Conservation (phyloP, 2,888 invertebrate genomes). For the Spatulosminthurus flaviceps region DNA sequence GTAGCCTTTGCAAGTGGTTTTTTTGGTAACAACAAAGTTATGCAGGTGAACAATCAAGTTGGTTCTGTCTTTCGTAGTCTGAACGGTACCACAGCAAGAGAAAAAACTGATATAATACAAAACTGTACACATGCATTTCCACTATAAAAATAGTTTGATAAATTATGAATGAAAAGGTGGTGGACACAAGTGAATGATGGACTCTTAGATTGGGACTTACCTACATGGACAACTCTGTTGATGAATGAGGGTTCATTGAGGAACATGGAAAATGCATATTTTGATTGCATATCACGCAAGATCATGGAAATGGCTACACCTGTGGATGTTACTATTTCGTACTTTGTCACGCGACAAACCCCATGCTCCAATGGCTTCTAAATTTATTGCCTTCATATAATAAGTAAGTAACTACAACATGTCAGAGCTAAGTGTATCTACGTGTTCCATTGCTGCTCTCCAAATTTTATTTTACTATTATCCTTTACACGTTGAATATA, state of each 20-base stretch:
- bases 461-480: too few species aligned
- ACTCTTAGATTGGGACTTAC: not conserved
- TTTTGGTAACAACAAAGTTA: too few species aligned
- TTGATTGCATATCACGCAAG: slow-evolving; percentile 34
- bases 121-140: too few species aligned
- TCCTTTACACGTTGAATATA: too few species aligned
- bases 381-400: slow-evolving; percentile 31
- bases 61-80: too few species aligned
- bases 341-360: slow-evolving; percentile 34
- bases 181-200: slow-evolving; percentile 14
- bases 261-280: slow-evolving; percentile 10
- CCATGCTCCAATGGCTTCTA: slow-evolving; percentile 30
- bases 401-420: too few species aligned
- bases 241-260: not conserved
- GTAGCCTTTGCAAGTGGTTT: too few species aligned
- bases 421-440: not conserved
- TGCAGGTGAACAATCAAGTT: too few species aligned
- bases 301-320: slow-evolving; percentile 43
- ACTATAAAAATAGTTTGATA: too few species aligned
- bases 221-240: slow-evolving; percentile 11
- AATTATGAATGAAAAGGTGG: slow-evolving; percentile 12
- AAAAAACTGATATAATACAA: too few species aligned
- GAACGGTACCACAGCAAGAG: too few species aligned
- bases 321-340: slow-evolving; percentile 24
- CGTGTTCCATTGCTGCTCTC: not conserved